These are phyloP conservation scores for Temnothorax nylanderi DNA, from an alignment of 1,140 invertebrate species.

Conservation along the genomic window DNA sequence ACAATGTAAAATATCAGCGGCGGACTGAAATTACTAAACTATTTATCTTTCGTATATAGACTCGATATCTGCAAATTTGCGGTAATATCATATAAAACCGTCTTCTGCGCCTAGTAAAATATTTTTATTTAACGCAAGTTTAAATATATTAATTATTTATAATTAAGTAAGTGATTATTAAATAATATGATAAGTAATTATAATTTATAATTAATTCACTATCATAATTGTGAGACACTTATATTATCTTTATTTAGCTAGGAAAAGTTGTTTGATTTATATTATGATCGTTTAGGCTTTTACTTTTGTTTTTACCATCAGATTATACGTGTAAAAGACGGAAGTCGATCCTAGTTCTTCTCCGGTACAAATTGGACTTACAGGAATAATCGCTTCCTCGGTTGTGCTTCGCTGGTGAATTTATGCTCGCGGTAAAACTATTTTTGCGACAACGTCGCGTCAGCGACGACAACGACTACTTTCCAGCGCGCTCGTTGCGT, in stretches of 20 bases:
- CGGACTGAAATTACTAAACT: slow-evolving; percentile 19
- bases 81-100: neutral
- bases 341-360: neutral
- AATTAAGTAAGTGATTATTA: neutral
- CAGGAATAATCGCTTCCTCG: neutral
- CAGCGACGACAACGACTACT: slow-evolving; percentile 21
- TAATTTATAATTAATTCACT: neutral
- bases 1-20: slow-evolving; percentile 24
- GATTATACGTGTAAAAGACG: neutral
- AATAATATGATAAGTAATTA: neutral
- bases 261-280: neutral
- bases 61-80: neutral
- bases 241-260: neutral
- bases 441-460: slow-evolving; percentile 48
- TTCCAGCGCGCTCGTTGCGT: slow-evolving; percentile 4
- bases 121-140: neutral
- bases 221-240: neutral
- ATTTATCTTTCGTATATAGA: neutral
- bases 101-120: neutral
- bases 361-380: slow-evolving; percentile 17
- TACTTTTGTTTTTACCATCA: neutral
- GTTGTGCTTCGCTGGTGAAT: neutral
- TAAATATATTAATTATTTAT: neutral
- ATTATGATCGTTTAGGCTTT: no score
- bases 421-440: slow-evolving; percentile 45